These are phyloP conservation scores for Peucedramus taeniatus DNA, from an alignment of 2,113 vertebrate species.

Conservation along the genomic window DNA sequence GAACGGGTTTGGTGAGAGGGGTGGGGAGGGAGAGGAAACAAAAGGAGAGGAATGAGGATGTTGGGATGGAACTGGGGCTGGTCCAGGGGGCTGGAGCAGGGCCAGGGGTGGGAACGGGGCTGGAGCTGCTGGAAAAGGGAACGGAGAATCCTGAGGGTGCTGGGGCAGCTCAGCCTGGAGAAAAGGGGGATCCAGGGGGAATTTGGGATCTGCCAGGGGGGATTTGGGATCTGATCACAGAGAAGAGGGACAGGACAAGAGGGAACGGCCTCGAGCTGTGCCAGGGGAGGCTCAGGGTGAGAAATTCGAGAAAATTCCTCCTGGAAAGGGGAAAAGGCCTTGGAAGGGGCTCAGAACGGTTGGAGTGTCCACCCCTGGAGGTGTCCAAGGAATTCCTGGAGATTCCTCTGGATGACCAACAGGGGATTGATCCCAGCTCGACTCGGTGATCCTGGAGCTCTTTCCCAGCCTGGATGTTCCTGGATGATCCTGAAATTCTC, in stretches of 20 bases:
- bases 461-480: background rate
- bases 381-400: background rate
- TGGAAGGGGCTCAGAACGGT: background rate
- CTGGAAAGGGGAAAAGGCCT: background rate
- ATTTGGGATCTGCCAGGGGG: background rate
- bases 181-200: background rate
- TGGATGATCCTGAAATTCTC: background rate
- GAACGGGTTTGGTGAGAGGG: background rate
- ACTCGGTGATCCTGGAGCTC: background rate
- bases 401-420: background rate
- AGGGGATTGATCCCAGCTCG: accelerated
- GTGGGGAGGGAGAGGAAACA: background rate
- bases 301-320: background rate
- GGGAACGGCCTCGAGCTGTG: background rate
- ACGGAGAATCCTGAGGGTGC: background rate
- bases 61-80: background rate
- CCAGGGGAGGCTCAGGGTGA: no score
- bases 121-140: background rate
- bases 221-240: background rate
- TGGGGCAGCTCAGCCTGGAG: background rate
- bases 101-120: background rate
- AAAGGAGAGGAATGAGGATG: background rate
- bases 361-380: background rate
- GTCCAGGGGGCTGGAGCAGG: background rate
- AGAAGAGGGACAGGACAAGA: accelerated